Conservation (phyloP, 2,888 invertebrate genomes). For the Aphodius sticticus region DNA sequence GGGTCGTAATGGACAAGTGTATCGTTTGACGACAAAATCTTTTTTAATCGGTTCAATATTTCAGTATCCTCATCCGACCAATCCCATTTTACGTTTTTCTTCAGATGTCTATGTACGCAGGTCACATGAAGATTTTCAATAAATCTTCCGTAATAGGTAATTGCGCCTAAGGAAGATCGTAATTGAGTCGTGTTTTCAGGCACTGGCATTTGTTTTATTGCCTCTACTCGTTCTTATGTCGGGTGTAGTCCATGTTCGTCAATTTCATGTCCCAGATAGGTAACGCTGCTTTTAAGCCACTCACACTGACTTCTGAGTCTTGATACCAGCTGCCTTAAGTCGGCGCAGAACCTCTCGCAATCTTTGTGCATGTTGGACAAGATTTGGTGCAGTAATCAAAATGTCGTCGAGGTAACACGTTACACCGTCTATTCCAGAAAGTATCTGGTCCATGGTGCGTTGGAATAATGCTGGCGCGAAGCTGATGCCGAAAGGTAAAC, state of each 20-base stretch:
- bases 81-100: constrained; percentile 28
- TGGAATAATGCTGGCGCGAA: constrained; percentile 17
- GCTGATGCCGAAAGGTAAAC: constrained; percentile 13
- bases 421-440: constrained; percentile 7
- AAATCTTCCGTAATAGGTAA: constrained; percentile 28
- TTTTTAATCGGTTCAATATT: neutral
- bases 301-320: neutral
- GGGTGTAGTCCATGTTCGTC: neutral
- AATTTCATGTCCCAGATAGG: neutral
- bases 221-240: neutral
- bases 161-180: constrained; percentile 28
- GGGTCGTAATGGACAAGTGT: constrained; percentile 24
- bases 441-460: constrained; percentile 11
- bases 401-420: constrained; percentile 28
- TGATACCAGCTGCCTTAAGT: neutral
- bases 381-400: constrained; percentile 21
- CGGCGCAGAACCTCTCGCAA: constrained; percentile 29
- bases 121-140: constrained; percentile 35
- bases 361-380: constrained; percentile 22
- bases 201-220: neutral
- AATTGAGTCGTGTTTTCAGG: constrained; percentile 7
- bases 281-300: neutral
- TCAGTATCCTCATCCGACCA: neutral
- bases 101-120: constrained; percentile 36
- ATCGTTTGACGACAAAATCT: neutral